These are phyloP conservation scores for Ceyx cyanopectus DNA, from an alignment of 2,113 vertebrate genomes.

Conservation along the genomic window DNA sequence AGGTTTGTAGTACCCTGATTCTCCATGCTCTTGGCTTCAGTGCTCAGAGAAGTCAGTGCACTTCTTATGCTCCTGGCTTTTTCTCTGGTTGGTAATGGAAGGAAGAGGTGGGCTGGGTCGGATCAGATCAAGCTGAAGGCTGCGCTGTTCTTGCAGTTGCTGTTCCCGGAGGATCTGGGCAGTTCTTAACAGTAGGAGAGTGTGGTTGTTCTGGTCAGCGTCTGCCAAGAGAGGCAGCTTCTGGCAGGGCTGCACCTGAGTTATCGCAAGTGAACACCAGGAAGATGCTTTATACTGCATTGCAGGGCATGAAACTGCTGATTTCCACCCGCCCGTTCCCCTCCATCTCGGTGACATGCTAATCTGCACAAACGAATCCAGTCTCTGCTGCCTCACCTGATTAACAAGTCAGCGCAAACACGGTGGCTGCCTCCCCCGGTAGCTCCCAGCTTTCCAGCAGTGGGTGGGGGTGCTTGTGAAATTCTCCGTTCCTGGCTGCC, in stretches of 20 bases:
- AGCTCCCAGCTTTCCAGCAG: background rate
- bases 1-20: background rate
- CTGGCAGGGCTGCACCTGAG: conserved; percentile 46
- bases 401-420: background rate
- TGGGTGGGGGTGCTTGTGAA: background rate
- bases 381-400: background rate
- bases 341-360: accelerated
- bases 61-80: background rate
- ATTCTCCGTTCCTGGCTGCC: background rate
- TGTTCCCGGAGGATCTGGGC: conserved; percentile 22
- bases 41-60: background rate
- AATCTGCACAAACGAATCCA: background rate
- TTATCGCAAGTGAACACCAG: conserved; percentile 6
- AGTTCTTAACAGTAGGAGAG: background rate
- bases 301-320: conserved; percentile 55
- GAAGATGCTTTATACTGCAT: conserved; percentile 55
- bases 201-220: conserved; percentile 10
- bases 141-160: background rate
- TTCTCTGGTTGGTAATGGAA: conserved; percentile 25
- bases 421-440: background rate
- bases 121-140: conserved; percentile 16
- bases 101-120: background rate
- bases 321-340: background rate
- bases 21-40: background rate
- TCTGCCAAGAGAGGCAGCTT: conserved; percentile 50